Evolutionary conservation across 2,797 vertebrate species (phyloP).

Genomic region (Podarcis siculus): DNA sequence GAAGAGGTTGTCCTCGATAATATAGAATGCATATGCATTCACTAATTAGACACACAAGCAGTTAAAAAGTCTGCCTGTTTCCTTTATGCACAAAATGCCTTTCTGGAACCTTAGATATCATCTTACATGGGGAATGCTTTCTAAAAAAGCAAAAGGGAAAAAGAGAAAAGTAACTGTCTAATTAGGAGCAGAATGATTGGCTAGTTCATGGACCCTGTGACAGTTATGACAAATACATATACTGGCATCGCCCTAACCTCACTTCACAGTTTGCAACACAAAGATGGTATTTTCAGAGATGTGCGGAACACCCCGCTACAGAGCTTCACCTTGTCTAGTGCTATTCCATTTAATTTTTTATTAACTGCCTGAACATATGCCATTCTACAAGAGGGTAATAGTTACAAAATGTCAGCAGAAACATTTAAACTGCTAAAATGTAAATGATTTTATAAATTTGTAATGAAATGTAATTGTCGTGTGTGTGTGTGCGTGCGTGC

Average conservation of each 20-base stretch:
- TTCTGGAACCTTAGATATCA: slow-evolving; percentile 69
- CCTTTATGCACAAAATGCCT: slow-evolving; percentile 73
- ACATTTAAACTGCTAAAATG: slow-evolving; percentile 90
- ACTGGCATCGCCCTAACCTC: slow-evolving; percentile 81
- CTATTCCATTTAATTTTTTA: slow-evolving; percentile 90
- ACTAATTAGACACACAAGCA: slow-evolving; percentile 47
- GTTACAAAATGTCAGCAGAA: slow-evolving; percentile 97
- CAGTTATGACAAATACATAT: slow-evolving; percentile 84
- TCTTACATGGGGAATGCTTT: slow-evolving; percentile 74
- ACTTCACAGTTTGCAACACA: slow-evolving; percentile 81
- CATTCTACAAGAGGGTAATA: slow-evolving; percentile 93
- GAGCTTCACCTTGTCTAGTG: slow-evolving; percentile 82
- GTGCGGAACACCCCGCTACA: slow-evolving; percentile 78
- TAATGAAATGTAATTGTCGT: slow-evolving; percentile 96
- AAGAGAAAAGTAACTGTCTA: slow-evolving; percentile 81
- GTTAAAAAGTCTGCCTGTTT: slow-evolving; percentile 62
- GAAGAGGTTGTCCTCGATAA: not conserved
- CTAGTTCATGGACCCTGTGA: slow-evolving; percentile 82
- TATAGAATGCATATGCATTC: slow-evolving; percentile 10
- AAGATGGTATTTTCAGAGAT: slow-evolving; percentile 84
- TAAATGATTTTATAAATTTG: slow-evolving; percentile 95
- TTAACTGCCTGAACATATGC: slow-evolving; percentile 91
- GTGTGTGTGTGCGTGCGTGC: slow-evolving; percentile 74
- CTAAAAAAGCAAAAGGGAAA: slow-evolving; percentile 75
- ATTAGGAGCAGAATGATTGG: slow-evolving; percentile 84